These are phyloP conservation scores for Colletes gigas DNA, from an alignment of 1,140 invertebrate genomes.

Conservation along the genomic window DNA sequence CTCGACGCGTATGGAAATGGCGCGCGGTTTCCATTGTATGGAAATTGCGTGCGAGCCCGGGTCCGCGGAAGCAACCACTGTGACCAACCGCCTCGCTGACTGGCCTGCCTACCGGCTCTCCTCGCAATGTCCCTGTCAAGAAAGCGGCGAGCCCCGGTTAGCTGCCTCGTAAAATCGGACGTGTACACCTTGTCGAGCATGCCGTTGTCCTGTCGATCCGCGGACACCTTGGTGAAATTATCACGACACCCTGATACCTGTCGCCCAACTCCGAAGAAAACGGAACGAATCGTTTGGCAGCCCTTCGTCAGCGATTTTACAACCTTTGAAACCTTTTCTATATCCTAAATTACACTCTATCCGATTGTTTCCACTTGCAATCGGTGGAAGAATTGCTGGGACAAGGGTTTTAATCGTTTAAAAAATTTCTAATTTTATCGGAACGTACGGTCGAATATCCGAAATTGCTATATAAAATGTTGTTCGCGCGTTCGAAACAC, in stretches of 20 bases:
- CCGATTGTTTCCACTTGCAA: too few relatives aligned
- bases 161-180: slow-evolving; percentile 75
- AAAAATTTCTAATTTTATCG: too few relatives aligned
- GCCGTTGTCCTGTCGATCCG: slow-evolving; percentile 38
- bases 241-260: slow-evolving; percentile 14
- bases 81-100: slow-evolving; percentile 70
- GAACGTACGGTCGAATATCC: too few relatives aligned
- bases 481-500: too few relatives aligned
- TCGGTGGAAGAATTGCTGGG: too few relatives aligned
- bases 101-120: slow-evolving; percentile 40
- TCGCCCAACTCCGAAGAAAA: not conserved
- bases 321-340: too few relatives aligned
- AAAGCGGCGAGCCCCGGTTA: slow-evolving; percentile 71
- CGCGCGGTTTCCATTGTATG: slow-evolving; percentile 66
- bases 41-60: slow-evolving; percentile 64
- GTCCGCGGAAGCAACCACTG: slow-evolving; percentile 74
- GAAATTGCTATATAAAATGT: too few relatives aligned
- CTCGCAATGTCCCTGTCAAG: slow-evolving; percentile 77
- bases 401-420: too few relatives aligned
- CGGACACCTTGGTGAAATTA: slow-evolving; percentile 26
- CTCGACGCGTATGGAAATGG: slow-evolving; percentile 77
- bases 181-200: slow-evolving; percentile 49
- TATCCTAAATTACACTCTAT: too few relatives aligned
- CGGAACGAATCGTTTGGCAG: not conserved
- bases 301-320: too few relatives aligned